Base-by-base conservation (phyloP, 37 sponge, comb jelly and placozoan species). In the Halisarca cf. caerulea region DNA sequence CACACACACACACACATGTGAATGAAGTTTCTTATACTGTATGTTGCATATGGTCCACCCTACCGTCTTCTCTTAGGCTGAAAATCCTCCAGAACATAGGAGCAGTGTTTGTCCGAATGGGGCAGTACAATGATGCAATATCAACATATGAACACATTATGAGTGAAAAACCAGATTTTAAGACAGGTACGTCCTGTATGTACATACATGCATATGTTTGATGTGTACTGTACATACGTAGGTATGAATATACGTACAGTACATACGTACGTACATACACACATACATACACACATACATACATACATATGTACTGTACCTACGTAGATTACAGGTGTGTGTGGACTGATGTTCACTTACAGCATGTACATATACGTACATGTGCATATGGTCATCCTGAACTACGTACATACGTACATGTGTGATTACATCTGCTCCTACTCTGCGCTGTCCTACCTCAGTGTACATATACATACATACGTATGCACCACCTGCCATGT, bases 11-110 rank as follows among this genome's bases (percentile, higher is more conserved):
- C n/a, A n/a, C n/a, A n/a, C n/a, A n/a, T n/a, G n/a, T n/a, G n/a
- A n/a, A n/a, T n/a, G n/a, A n/a, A n/a, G n/a, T n/a, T n/a, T n/a
- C n/a, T n/a, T n/a, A n/a, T n/a, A n/a, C n/a, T n/a, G n/a, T 55
- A 55, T 55, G 11, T 20, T 55, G 11, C 17, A 17, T 17, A 55
- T 17, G 57, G 57, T 55, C 17, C 57, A 55, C 17, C 57, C 17
- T 55, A 11, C 17, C 17, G 68, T 78, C 28, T 18, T 30, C 20
- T 80, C 33, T n/a, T 35, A 91, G 97, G 62, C 79, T 93, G 30
- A 90, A 92, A 84, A 96, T 98, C 23, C 84, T 98, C 37, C 90
- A 92, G 86, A 98, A 98, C 47, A 98, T 96, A 45, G 96, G 96
- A 15, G 37, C 91, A 25, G 95, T 86, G 44, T 94, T 96, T 86